Evolutionary conservation across 1,140 invertebrate genomes (phyloP).

Genomic region (Drosophila athabasca): DNA sequence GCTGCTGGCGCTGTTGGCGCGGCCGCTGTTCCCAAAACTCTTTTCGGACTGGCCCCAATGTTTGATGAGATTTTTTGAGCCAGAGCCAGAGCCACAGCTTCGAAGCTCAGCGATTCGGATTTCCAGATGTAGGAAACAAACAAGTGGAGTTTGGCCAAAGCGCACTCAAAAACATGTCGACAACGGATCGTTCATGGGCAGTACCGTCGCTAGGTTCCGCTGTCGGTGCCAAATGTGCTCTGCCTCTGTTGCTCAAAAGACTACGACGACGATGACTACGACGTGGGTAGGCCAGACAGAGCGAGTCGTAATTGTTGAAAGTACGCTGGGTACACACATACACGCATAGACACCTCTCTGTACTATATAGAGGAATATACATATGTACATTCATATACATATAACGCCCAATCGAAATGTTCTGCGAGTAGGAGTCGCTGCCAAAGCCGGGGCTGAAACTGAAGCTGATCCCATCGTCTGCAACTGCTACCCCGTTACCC

Average conservation of each 20-base stretch:
- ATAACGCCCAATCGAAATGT: conserved; percentile 78
- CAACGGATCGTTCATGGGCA: conserved; percentile 19
- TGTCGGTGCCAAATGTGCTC: conserved; percentile 51
- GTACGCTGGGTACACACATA: conserved; percentile 62
- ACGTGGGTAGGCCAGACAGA: conserved; percentile 71
- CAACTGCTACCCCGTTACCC: conserved; percentile 16
- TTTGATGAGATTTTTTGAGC: conserved; percentile 26
- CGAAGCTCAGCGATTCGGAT: conserved; percentile 16
- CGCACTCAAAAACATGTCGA: conserved; percentile 41
- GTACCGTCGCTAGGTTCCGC: not conserved
- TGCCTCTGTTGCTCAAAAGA: conserved; percentile 74
- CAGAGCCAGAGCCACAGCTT: conserved; percentile 29
- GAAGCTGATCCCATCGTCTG: conserved; percentile 23
- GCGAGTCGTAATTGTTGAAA: conserved; percentile 80
- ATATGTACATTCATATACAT: conserved; percentile 10
- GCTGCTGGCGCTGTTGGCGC: conserved; percentile 31
- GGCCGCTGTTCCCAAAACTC: conserved; percentile 48
- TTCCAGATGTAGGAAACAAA: conserved; percentile 20
- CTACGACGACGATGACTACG: conserved; percentile 40
- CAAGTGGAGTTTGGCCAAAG: conserved; percentile 33
- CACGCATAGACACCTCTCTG: conserved; percentile 11
- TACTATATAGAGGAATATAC: not conserved
- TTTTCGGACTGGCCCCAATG: conserved; percentile 8
- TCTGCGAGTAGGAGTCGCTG: conserved; percentile 63
- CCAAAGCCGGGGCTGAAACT: conserved; percentile 30